A percentile compares a stretch with the other conserved stretches of the same genome.
These are phyloP conservation scores for Trichomycterus rosablanca DNA, from an alignment of 2,113 vertebrate species.

Conservation along the genomic window DNA sequence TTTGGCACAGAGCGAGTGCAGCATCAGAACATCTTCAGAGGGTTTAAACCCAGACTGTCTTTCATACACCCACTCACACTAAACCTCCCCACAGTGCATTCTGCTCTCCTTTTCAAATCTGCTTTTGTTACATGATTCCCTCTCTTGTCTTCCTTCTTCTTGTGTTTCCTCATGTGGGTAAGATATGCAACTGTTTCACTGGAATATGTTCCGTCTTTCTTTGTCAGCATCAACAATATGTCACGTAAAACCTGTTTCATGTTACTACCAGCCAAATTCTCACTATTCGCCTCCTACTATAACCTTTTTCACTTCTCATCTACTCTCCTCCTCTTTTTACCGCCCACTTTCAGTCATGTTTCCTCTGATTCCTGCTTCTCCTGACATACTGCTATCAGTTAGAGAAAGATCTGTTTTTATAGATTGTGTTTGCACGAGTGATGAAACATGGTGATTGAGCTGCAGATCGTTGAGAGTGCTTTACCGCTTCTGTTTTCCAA, in stretches of 20 bases:
- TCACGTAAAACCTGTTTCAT: background rate
- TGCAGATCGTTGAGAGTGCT: no score
- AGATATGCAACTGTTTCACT: background rate
- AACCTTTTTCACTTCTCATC: conserved; percentile 16
- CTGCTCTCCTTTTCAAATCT: background rate
- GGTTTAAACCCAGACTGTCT: background rate
- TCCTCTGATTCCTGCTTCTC: background rate
- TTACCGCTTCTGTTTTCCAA: no score
- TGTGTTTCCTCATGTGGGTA: no score
- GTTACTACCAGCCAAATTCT: background rate
- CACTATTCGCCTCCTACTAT: conserved; percentile 7
- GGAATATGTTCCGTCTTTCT: background rate
- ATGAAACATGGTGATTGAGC: no score
- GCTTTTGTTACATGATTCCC: conserved; percentile 1
- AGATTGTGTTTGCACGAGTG: no score
- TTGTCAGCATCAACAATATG: conserved; percentile 9
- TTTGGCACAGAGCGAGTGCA: background rate
- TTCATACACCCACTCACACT: conserved; percentile 7
- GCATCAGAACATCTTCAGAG: conserved; percentile 13
- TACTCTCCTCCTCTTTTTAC: background rate
- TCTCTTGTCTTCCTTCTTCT: background rate
- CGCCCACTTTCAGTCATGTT: conserved; percentile 5
- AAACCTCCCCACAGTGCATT: conserved; percentile 12
- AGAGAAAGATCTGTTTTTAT: no score
- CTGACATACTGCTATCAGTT: background rate